Evolutionary conservation across 2,797 vertebrate genomes (phyloP), one percentile per base, ranked within the genome.

Genomic region (Danionella dracula): DNA sequence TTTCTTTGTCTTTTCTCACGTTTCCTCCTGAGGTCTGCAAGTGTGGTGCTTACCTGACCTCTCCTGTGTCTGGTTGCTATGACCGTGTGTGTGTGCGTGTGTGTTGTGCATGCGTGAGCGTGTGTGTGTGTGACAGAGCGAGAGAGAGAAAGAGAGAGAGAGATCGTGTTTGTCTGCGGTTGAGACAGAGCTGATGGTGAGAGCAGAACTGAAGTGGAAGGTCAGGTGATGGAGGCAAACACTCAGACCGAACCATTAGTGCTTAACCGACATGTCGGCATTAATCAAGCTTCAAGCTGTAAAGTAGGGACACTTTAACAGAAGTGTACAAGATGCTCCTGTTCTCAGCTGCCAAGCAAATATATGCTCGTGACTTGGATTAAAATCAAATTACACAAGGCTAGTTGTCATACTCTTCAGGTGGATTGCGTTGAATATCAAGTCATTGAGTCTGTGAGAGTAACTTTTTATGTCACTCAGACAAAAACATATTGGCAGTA

Each of bases 191-290:
- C n/a, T 51, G 60, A 45, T 15, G 62, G 49, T 56, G 31, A 45
- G 49, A 64, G 42, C 61, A 45, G 49, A 53, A 54, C 61, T 44
- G 38, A 38, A 35, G 72, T 69, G 69, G 68, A 73, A 59, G 67
- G 68, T 72, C 79, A 70, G 82, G 78, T 77, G 78, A 80, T 72
- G 4, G 15, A 67, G 61, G 74, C 64, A 71, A 57, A 72, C 70
- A 70, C 40, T 51, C 59, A 45, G 49, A 57, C 34, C 29, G 54
- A 44, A 19, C 77, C 82, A 87, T 87, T 88, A 87, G 81, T 54
- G 46, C 81, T 72, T 77, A 83, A 86, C 80, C 71, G 45, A 69
- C 81, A 37, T 86, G 86, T 86, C 83, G 74, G 75, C 80, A 88
- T 89, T 78, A 85, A 89, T 88, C 86, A 84, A 23, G 73, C 13